phyloP scores from a whole-genome alignment of 2,888 invertebrate genomes.

The Eupelmus urozonus region DNA sequence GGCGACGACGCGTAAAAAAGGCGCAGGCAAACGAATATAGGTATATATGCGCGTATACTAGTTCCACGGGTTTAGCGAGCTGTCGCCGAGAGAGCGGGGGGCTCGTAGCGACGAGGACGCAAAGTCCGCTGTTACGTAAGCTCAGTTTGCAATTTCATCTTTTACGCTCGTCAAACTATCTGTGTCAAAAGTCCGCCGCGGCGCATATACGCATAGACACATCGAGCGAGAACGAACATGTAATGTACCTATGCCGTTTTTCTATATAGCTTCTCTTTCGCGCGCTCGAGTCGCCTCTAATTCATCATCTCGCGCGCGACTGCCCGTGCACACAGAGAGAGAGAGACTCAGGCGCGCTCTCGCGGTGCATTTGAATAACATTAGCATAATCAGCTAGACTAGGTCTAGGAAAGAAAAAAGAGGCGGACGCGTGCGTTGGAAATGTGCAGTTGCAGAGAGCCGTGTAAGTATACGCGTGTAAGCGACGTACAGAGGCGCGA shows the following conservation, averaged over 20 bases:
- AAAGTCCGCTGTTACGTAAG: conserved; percentile 18
- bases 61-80: conserved; percentile 15
- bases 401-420: neutral
- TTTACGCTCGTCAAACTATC: conserved; percentile 56
- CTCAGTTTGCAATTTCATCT: conserved; percentile 54
- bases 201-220: neutral
- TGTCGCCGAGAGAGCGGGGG: neutral
- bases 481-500: neutral
- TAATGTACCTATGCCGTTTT: neutral
- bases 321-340: neutral
- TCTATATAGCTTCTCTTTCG: no score
- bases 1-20: no score
- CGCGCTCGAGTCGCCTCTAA: conserved; percentile 12
- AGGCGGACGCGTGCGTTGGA: neutral
- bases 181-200: conserved; percentile 50
- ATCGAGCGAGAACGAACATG: neutral
- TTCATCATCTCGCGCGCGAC: conserved; percentile 32
- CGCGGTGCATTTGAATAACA: conserved; percentile 12
- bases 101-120: neutral
- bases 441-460: neutral
- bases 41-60: neutral
- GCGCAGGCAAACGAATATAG: neutral
- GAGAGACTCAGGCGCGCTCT: no score
- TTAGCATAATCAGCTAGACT: conserved; percentile 41
- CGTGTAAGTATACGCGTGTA: neutral